Evolutionary conservation across 2,888 invertebrate genomes (phyloP), one percentile per base, ranked within the genome.

Genomic region (Glyphotaelius pellucidus): DNA sequence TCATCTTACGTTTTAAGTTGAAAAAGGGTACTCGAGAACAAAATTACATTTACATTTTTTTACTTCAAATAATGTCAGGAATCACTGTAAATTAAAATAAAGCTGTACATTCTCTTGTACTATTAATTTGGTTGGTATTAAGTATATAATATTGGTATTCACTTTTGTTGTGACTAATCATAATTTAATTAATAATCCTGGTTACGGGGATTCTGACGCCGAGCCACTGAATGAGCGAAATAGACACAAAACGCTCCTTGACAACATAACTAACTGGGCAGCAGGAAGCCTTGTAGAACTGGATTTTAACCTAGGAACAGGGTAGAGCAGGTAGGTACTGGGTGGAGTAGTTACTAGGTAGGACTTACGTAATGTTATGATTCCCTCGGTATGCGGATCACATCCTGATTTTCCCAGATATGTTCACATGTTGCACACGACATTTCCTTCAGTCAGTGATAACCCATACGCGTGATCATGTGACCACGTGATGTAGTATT

Each of bases 381-480:
- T 38, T 42, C 88, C n/a, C 79, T 79, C 88, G 31, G 31, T 67
- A 88, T 88, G 30, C 88, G 67, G 32, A 88, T 67, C 88, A 88
- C 30, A 67, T 88, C 88, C 67, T 67, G 88, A 88, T 67, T 88
- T 88, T 88, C 79, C 52, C 88, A 88, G 88, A 88, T 67, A 30
- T 32, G 30, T 88, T 79, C 88, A 88, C 88, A 67, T 88, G 88
- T 88, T 88, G 88, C 88, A 88, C 67, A 35, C 88, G 88, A 88
- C 88, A 67, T 88, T 88, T 88, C 67, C 88, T 67, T 52, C 88
- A 88, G 30, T 88, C 88, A 30, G 67, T 88, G 88, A 88, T 88
- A 67, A 67, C 67, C 52, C 87, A 19, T 67, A 88, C 79, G 88
- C 67, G 67, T 42, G 42, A 42, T 86, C 86, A 86, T 47, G 86